Conservation (phyloP, 2,113 vertebrate genomes). For the Clarias macrocephalus region DNA sequence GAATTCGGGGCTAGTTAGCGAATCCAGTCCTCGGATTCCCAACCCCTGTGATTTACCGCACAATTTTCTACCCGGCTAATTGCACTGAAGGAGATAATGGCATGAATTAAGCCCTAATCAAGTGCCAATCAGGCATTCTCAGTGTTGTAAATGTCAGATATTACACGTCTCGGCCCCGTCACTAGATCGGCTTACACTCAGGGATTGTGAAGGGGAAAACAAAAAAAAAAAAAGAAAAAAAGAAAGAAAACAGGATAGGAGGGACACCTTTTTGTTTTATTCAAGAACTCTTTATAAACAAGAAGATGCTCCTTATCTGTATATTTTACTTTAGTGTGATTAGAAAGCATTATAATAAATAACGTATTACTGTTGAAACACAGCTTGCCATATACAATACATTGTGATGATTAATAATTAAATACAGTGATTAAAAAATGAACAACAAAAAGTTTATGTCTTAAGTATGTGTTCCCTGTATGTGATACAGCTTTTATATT, state of each 20-base stretch:
- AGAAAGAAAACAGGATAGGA: neutral
- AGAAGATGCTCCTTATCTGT: neutral
- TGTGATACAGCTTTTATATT: too few relatives aligned
- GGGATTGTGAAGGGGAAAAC: conserved; percentile 55
- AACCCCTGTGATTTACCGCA: conserved; percentile 81
- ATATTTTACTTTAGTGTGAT: neutral
- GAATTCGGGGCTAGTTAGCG: conserved; percentile 23
- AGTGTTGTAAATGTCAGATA: conserved; percentile 85
- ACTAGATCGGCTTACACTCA: conserved; percentile 56
- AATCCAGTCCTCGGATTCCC: conserved; percentile 54
- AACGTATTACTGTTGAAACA: neutral
- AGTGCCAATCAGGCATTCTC: conserved; percentile 90
- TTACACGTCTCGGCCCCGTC: conserved; percentile 68
- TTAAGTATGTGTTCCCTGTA: neutral
- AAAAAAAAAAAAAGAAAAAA: too few relatives aligned
- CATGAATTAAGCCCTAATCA: conserved; percentile 92
- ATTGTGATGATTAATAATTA: too few relatives aligned
- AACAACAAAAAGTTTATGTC: too few relatives aligned
- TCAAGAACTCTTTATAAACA: neutral
- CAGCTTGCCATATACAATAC: neutral
- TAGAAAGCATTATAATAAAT: neutral
- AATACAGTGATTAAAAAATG: too few relatives aligned
- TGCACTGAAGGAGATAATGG: conserved; percentile 92
- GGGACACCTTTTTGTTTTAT: neutral
- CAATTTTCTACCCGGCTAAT: conserved; percentile 91